phyloP scores from a whole-genome alignment of 2,888 invertebrate species.

The Synanthedon andrenaeformis region DNA sequence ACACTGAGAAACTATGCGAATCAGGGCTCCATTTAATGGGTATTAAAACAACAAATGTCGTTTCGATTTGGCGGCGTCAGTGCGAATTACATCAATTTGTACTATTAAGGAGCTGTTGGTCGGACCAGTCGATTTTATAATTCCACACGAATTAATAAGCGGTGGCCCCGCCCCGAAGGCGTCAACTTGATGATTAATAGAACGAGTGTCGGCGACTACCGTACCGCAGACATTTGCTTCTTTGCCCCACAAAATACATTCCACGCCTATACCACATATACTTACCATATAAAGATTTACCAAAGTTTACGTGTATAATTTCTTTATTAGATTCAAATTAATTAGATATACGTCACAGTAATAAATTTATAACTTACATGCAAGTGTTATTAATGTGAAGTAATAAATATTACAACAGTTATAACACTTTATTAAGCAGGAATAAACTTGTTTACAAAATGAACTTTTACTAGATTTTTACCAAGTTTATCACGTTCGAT shows the following conservation, averaged over 20 bases:
- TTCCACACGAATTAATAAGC: conserved; percentile 60
- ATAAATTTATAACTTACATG: not conserved
- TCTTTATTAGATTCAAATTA: conserved; percentile 36
- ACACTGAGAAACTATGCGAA: too few species aligned
- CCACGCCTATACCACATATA: conserved; percentile 7
- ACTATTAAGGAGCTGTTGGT: not conserved
- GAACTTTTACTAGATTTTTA: too few species aligned
- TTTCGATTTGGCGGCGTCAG: too few species aligned
- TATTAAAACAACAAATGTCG: too few species aligned
- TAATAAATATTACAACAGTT: too few species aligned
- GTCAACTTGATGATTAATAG: conserved; percentile 62
- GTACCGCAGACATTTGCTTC: conserved; percentile 32
- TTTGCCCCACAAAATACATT: conserved; percentile 24
- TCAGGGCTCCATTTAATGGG: too few species aligned
- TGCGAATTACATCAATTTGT: too few species aligned
- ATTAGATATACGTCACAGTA: conserved; percentile 29
- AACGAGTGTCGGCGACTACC: conserved; percentile 49
- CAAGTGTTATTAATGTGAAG: too few species aligned
- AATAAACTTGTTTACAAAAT: too few species aligned
- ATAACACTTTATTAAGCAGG: too few species aligned
- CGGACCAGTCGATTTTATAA: not conserved
- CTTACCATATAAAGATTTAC: conserved; percentile 11
- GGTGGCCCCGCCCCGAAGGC: conserved; percentile 59
- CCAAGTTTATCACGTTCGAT: conserved; percentile 13
- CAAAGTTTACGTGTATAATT: conserved; percentile 37